phyloP scores from a whole-genome alignment of 2,113 vertebrate genomes.

The Callocephalon fimbriatum region DNA sequence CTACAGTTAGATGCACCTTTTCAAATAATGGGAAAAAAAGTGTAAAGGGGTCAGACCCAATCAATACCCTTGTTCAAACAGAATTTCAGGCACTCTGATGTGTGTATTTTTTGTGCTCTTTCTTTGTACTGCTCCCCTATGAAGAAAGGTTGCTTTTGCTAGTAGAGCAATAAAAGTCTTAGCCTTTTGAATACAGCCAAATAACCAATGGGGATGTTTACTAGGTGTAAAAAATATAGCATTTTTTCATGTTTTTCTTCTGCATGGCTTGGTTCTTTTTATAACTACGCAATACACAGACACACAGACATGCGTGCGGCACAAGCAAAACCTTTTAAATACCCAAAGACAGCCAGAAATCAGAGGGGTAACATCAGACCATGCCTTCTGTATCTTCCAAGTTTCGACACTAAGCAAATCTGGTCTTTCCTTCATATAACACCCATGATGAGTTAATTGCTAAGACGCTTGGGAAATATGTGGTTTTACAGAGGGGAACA shows the following conservation, averaged over 20 bases:
- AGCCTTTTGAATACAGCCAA: constrained; percentile 75
- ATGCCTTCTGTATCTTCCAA: constrained; percentile 1
- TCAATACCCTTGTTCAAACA: constrained; percentile 96
- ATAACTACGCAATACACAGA: neutral
- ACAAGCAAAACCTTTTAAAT: constrained; percentile 25
- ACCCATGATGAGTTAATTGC: constrained; percentile 45
- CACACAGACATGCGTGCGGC: neutral
- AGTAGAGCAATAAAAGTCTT: constrained; percentile 75
- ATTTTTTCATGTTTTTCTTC: constrained; percentile 55
- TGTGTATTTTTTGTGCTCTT: constrained; percentile 86
- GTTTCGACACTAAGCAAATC: constrained; percentile 16
- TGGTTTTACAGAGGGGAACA: neutral
- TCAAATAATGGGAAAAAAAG: constrained; percentile 90
- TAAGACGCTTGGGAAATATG: neutral
- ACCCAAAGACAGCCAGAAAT: neutral
- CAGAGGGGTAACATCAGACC: constrained; percentile 34
- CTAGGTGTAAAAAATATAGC: constrained; percentile 32
- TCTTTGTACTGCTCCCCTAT: constrained; percentile 87
- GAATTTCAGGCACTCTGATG: constrained; percentile 90
- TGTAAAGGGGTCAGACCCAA: constrained; percentile 89
- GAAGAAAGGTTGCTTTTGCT: constrained; percentile 85
- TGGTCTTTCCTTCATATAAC: neutral
- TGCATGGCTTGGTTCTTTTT: constrained; percentile 68
- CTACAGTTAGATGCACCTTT: constrained; percentile 86
- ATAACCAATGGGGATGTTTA: constrained; percentile 69